These are phyloP conservation scores for Gymnosoma rotundatum DNA, from an alignment of 2,888 invertebrate species.

Conservation along the genomic window DNA sequence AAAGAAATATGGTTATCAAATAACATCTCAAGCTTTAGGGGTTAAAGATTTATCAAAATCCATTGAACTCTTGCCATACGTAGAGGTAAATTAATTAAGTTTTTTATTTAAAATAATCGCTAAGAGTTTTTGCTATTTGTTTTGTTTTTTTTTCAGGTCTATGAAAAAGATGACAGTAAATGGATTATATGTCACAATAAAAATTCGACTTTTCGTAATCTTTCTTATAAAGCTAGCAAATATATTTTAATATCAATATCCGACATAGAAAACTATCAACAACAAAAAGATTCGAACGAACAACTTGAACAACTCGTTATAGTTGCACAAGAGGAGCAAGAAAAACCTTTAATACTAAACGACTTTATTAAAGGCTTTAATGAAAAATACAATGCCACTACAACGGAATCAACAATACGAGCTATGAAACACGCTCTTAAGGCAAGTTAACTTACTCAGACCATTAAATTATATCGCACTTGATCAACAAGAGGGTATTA, in stretches of 20 bases:
- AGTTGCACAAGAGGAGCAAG: slow-evolving; percentile 64
- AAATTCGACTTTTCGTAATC: slow-evolving; percentile 79
- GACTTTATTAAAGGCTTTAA: slow-evolving; percentile 78
- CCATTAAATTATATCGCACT: too few relatives aligned
- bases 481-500: too few relatives aligned
- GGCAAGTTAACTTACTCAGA: slow-evolving; percentile 73
- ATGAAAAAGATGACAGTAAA: slow-evolving; percentile 76
- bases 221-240: slow-evolving; percentile 79
- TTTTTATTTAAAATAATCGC: background rate
- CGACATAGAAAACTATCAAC: slow-evolving; percentile 51
- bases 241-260: slow-evolving; percentile 71
- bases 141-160: slow-evolving; percentile 68
- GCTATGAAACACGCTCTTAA: slow-evolving; percentile 81
- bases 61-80: slow-evolving; percentile 79
- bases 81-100: slow-evolving; percentile 76
- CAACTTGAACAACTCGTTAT: slow-evolving; percentile 59
- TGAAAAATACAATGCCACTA: slow-evolving; percentile 75
- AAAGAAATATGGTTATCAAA: slow-evolving; percentile 82
- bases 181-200: slow-evolving; percentile 81
- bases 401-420: slow-evolving; percentile 76
- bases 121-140: background rate
- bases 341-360: slow-evolving; percentile 72
- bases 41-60: slow-evolving; percentile 77
- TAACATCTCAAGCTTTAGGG: slow-evolving; percentile 80
- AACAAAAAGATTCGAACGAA: slow-evolving; percentile 64